Conservation (phyloP, 2,888 invertebrate genomes). For the Drosophila siamana region DNA sequence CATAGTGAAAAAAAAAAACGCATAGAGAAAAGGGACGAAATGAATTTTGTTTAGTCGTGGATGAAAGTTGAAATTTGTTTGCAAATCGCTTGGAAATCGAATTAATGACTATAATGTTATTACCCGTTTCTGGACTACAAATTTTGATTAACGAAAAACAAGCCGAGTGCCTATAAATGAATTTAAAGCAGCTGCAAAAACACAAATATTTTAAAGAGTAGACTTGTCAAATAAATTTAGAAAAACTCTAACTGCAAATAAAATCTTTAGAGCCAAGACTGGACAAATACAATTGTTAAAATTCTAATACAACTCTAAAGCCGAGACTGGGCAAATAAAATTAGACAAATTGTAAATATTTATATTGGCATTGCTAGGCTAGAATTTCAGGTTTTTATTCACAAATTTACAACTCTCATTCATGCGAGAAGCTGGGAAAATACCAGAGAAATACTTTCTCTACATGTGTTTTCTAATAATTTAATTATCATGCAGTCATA, state of each 20-base stretch:
- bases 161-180: neutral
- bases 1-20: conserved; percentile 1
- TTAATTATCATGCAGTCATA: conserved; percentile 30
- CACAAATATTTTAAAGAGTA: neutral
- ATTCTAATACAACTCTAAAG: no score
- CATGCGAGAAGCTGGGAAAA: neutral
- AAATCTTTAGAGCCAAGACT: no score
- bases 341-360: no score
- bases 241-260: no score
- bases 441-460: neutral
- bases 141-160: neutral
- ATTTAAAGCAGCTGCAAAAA: neutral
- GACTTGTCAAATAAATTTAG: no score
- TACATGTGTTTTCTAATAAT: neutral
- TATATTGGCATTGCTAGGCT: neutral
- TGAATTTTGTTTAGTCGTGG: conserved; percentile 37
- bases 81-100: conserved; percentile 45
- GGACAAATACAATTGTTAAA: no score
- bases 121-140: neutral
- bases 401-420: neutral
- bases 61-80: conserved; percentile 53
- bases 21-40: conserved; percentile 7
- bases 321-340: no score
- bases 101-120: conserved; percentile 16
- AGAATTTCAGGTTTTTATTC: neutral